Conservation (phyloP, 2,888 invertebrate species). For the Pardosa pseudoannulata region DNA sequence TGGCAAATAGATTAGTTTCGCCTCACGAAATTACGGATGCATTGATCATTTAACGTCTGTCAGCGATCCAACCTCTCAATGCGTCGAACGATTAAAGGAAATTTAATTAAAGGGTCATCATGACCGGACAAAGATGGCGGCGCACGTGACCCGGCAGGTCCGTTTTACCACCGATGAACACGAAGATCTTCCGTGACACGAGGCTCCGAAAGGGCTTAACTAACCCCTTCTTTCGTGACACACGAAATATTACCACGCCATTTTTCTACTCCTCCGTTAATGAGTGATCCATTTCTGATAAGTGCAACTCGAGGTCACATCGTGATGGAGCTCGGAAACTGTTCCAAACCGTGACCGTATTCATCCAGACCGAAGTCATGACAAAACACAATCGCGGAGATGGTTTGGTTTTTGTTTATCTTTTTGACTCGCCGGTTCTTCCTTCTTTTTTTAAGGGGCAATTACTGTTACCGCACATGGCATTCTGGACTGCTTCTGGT, state of each 20-base stretch:
- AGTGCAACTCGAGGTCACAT: constrained; percentile 56
- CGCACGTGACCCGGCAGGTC: not conserved
- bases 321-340: constrained; percentile 53
- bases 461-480: not conserved
- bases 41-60: too few species aligned
- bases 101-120: too few species aligned
- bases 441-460: not conserved
- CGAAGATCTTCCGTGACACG: constrained; percentile 31
- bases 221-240: constrained; percentile 16
- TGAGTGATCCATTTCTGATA: constrained; percentile 66
- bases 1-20: too few species aligned
- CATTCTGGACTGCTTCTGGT: not conserved
- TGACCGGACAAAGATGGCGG: not conserved
- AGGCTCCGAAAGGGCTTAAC: constrained; percentile 40
- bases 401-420: not conserved
- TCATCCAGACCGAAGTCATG: constrained; percentile 29
- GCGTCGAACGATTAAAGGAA: too few species aligned
- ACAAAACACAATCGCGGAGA: constrained; percentile 1
- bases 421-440: not conserved
- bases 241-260: constrained; percentile 27
- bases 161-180: not conserved
- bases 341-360: constrained; percentile 52
- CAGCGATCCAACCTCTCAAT: too few species aligned
- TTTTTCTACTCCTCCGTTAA: constrained; percentile 17
- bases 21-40: too few species aligned